phyloP scores from a whole-genome alignment of 1,140 invertebrate genomes.

The Drosophila melanica region DNA sequence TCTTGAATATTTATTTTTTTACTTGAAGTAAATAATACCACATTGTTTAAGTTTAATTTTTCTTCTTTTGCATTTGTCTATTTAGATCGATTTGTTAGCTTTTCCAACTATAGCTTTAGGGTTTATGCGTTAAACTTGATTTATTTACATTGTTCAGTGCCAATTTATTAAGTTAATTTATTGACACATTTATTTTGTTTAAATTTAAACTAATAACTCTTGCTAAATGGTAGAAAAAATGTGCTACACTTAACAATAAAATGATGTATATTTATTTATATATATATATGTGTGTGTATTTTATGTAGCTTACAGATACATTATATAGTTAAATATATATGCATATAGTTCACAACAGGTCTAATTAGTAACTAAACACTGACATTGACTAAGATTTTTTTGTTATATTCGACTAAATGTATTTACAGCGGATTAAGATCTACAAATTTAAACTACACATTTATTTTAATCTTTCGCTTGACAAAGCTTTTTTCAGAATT shows the following conservation, averaged over 20 bases:
- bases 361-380: slow-evolving; percentile 62
- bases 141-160: slow-evolving; percentile 49
- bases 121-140: slow-evolving; percentile 35
- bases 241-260: slow-evolving; percentile 67
- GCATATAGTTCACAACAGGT: slow-evolving; percentile 70
- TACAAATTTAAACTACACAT: slow-evolving; percentile 49
- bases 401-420: slow-evolving; percentile 49
- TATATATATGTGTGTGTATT: too few species aligned
- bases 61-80: neutral
- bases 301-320: slow-evolving; percentile 25
- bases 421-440: slow-evolving; percentile 45
- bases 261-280: slow-evolving; percentile 19
- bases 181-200: slow-evolving; percentile 28
- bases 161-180: slow-evolving; percentile 12
- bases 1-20: slow-evolving; percentile 35
- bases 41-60: slow-evolving; percentile 40
- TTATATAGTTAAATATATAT: slow-evolving; percentile 31
- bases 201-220: slow-evolving; percentile 36
- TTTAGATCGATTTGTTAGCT: slow-evolving; percentile 8
- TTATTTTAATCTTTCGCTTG: slow-evolving; percentile 21
- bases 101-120: slow-evolving; percentile 3
- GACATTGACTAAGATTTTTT: slow-evolving; percentile 64
- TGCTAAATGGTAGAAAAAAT: slow-evolving; percentile 66
- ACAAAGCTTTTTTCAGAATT: slow-evolving; percentile 30
- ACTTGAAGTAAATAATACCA: slow-evolving; percentile 77